Evolutionary conservation across 2,113 vertebrate species (phyloP), one percentile per base, ranked within the genome.

Genomic region (Chaetodon trifascialis): DNA sequence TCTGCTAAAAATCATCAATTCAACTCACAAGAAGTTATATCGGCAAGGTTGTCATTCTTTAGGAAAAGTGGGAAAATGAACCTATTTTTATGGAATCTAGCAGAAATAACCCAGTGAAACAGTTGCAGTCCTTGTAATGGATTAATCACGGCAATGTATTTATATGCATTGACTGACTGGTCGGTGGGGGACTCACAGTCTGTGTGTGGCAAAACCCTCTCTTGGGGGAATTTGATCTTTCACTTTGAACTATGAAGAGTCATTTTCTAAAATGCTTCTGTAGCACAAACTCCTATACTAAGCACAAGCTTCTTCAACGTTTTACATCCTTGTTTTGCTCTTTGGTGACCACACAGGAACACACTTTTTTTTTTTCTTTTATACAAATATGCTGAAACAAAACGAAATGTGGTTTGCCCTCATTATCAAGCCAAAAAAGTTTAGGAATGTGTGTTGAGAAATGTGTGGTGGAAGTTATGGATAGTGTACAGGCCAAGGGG

Each of bases 381-480:
- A 12, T 5, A 55, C 11, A 38, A 72, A 60, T 74, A 40, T 69
- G 49, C 66, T 64, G 36, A 67, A 62, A 60, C 44, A 17, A 63
- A 36, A 70, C 64, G 11, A 47, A 76, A 46, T 62, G 44, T 42
- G 65, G 52, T 85, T 88, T 75, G 11, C 56, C 49, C 8, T 84
- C n/a, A 25, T 78, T 71, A 66, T 78, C 54, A 52, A 64, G 63
- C 72, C 60, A 70, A 76, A 83, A 74, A 40, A 72, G 65, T 84
- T 65, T 6, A 78, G 72, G 88, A 89, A 92, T 93, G 86, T 64
- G 55, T 72, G 68, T 85, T 90, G 76, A 79, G 82, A 79, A 90
- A 80, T 69, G 47, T 69, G 69, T 15, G 14, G 62, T 60, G 25
- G 42, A 74, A 80, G 80, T 74, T 82, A 34, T 86, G 80, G 73